A percentile compares a stretch with the other conserved stretches of the same genome.
phyloP scores from a whole-genome alignment of 1,140 invertebrate species.

The Pogonus chalceus region DNA sequence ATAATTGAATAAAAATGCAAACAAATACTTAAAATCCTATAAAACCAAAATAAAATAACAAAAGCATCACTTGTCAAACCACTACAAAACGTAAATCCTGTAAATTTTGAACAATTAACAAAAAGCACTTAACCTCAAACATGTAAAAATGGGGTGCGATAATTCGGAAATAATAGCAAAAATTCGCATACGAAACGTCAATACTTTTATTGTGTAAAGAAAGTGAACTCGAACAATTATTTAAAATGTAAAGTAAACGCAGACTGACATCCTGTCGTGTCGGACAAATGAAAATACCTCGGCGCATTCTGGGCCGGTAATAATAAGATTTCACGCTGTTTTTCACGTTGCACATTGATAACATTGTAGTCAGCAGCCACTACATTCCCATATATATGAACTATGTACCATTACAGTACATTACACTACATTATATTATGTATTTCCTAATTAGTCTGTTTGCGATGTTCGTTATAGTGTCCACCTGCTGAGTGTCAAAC shows the following conservation, averaged over 20 bases:
- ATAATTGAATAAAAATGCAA: too few species aligned
- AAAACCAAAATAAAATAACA: too few species aligned
- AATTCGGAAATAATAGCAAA: not conserved
- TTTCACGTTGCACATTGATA: not conserved
- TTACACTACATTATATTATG: not conserved
- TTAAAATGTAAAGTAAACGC: too few species aligned
- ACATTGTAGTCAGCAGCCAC: not conserved
- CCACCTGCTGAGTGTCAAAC: not conserved
- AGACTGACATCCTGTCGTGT: not conserved
- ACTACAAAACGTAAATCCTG: too few species aligned
- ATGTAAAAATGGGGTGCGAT: too few species aligned
- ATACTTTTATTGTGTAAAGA: too few species aligned
- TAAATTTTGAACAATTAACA: too few species aligned
- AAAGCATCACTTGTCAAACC: too few species aligned
- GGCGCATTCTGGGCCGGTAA: not conserved
- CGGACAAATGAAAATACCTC: too few species aligned
- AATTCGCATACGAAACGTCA: not conserved
- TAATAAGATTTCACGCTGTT: constrained; percentile 1
- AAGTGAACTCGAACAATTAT: too few species aligned
- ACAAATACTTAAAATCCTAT: too few species aligned
- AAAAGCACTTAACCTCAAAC: too few species aligned
- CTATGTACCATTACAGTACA: not conserved
- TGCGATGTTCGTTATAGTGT: not conserved
- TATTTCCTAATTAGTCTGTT: not conserved
- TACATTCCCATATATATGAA: not conserved